A percentile compares a stretch with the other conserved stretches of the same genome.
These are phyloP conservation scores for Paralichthys olivaceus DNA, from an alignment of 2,113 vertebrate species.

Conservation along the genomic window DNA sequence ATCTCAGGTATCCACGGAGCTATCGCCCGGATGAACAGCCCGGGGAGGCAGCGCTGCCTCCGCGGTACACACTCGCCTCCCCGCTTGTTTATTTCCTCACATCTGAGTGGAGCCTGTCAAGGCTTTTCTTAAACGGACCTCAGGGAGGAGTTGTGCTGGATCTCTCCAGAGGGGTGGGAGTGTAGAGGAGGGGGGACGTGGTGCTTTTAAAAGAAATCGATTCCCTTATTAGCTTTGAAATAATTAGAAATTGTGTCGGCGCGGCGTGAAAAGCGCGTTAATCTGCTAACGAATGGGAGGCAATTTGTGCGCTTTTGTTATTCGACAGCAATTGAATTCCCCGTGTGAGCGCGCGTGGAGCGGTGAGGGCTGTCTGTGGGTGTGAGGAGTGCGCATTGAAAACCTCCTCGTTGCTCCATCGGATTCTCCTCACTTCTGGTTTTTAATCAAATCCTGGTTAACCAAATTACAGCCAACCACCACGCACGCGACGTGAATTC, in stretches of 20 bases:
- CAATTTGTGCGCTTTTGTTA: slow-evolving; percentile 68
- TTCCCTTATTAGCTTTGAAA: slow-evolving; percentile 75
- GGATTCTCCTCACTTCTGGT: slow-evolving; percentile 58
- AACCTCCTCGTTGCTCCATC: slow-evolving; percentile 61
- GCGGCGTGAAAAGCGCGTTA: slow-evolving; percentile 67
- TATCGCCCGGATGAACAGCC: slow-evolving; percentile 38
- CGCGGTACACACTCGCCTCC: background rate
- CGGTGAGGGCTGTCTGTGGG: slow-evolving; percentile 66
- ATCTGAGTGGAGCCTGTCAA: background rate
- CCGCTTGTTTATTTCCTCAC: background rate
- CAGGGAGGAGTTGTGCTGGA: slow-evolving; percentile 63
- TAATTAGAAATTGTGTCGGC: slow-evolving; percentile 71
- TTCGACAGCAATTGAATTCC: slow-evolving; percentile 68
- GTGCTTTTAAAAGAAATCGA: slow-evolving; percentile 56
- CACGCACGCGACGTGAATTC: slow-evolving; percentile 32
- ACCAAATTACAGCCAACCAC: slow-evolving; percentile 51
- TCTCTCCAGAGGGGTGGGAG: slow-evolving; percentile 43
- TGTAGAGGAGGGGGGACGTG: slow-evolving; percentile 31
- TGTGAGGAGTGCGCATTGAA: slow-evolving; percentile 71
- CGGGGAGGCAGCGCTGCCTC: background rate
- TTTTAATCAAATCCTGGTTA: slow-evolving; percentile 61
- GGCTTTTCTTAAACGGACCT: slow-evolving; percentile 57
- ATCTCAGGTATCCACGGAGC: slow-evolving; percentile 62
- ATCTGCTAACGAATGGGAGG: slow-evolving; percentile 71
- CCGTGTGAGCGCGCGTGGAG: slow-evolving; percentile 39